phyloP scores from a whole-genome alignment of 2,888 invertebrate species.

The Aelia acuminata region DNA sequence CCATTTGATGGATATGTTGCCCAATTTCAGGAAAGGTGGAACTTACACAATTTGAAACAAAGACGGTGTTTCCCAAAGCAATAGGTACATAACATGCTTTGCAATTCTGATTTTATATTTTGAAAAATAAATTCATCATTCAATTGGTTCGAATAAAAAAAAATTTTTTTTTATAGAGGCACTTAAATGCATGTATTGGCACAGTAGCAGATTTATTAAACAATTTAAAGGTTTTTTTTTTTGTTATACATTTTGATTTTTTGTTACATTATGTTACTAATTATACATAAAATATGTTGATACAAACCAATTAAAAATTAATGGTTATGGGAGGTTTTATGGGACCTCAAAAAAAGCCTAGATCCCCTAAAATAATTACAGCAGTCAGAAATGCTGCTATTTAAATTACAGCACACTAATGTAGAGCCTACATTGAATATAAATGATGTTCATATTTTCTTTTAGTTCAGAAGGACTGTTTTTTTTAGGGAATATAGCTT shows the following conservation, averaged over 20 bases:
- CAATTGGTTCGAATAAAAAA: not conserved
- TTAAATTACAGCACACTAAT: not conserved
- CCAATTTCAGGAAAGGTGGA: slow-evolving; percentile 52
- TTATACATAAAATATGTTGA: not conserved
- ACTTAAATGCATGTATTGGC: not conserved
- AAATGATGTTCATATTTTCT: too few species aligned
- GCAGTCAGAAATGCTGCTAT: not conserved
- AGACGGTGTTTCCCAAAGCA: slow-evolving; percentile 48
- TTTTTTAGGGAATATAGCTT: not conserved
- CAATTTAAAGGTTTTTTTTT: not conserved
- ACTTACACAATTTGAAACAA: slow-evolving; percentile 54
- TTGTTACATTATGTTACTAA: not conserved
- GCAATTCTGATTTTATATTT: not conserved
- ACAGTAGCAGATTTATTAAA: not conserved
- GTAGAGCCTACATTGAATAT: not conserved
- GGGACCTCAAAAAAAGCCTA: not conserved
- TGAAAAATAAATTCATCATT: not conserved
- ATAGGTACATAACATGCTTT: slow-evolving; percentile 47
- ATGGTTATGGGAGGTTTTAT: not conserved
- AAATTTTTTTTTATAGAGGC: not conserved
- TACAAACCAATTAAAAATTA: not conserved
- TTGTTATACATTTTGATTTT: not conserved
- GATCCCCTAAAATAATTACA: not conserved
- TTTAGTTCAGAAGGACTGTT: too few species aligned
- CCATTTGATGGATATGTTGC: slow-evolving; percentile 2